phyloP scores from a whole-genome alignment of 92 coral and sea anemone species.

The Parazoanthus atlanticus region DNA sequence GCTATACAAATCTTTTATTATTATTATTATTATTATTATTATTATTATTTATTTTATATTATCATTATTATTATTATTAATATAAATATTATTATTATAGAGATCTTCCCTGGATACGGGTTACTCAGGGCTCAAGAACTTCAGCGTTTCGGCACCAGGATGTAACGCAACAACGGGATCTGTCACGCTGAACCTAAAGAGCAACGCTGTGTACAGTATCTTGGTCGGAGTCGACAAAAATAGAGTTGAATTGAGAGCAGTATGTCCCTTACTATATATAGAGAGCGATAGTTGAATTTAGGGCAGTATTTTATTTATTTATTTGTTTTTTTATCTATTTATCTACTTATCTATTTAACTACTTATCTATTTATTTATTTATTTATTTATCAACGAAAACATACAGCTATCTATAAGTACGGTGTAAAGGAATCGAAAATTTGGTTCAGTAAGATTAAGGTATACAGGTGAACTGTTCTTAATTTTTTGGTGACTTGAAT shows the following conservation, averaged over 20 bases:
- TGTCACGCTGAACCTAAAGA: slow-evolving; percentile 52
- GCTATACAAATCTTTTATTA: not conserved
- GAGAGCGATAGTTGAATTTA: no score
- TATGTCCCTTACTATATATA: not conserved
- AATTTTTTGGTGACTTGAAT: no score
- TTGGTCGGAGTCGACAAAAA: slow-evolving; percentile 61
- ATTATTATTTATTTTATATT: not conserved
- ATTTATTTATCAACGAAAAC: no score
- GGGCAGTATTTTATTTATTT: no score
- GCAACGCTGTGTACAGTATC: slow-evolving; percentile 61
- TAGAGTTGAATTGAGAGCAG: slow-evolving; percentile 55
- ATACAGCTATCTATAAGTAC: no score
- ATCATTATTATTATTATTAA: not conserved
- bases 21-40: not conserved
- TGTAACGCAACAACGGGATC: slow-evolving; percentile 48
- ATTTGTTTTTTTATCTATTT: no score
- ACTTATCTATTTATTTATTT: not conserved
- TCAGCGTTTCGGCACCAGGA: slow-evolving; percentile 48
- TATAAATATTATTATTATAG: slow-evolving; percentile 18
- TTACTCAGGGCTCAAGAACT: slow-evolving; percentile 63
- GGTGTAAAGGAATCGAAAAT: no score
- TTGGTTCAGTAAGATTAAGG: no score
- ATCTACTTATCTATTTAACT: no score
- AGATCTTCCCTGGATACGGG: slow-evolving; percentile 67
- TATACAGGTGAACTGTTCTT: no score